A percentile compares a stretch with the other conserved stretches of the same genome.
Evolutionary conservation across 2,797 vertebrate genomes (phyloP).

Genomic region (Pelodytes ibericus): DNA sequence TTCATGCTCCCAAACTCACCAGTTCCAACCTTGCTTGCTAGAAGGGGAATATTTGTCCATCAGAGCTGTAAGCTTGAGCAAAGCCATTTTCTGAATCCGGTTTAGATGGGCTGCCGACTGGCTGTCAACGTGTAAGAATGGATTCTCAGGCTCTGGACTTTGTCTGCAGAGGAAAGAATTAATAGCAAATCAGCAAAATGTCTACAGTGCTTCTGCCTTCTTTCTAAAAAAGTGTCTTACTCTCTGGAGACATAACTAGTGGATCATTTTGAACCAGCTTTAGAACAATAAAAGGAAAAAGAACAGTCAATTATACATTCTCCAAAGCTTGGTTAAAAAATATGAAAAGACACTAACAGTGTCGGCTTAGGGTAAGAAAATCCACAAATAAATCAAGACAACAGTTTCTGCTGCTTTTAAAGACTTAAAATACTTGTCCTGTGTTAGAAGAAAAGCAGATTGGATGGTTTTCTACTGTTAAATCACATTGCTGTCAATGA

Average conservation of each 20-base stretch:
- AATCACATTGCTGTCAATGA: neutral
- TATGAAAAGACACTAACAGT: conserved; percentile 66
- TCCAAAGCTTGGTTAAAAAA: neutral
- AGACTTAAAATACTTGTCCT: conserved; percentile 27
- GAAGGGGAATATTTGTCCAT: conserved; percentile 87
- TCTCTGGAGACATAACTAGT: neutral
- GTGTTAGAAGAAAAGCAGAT: neutral
- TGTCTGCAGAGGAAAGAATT: conserved; percentile 59
- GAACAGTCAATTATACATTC: neutral
- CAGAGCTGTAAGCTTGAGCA: conserved; percentile 82
- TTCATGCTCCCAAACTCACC: conserved; percentile 71
- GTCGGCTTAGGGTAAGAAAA: neutral
- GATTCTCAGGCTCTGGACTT: conserved; percentile 59
- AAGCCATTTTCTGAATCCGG: conserved; percentile 78
- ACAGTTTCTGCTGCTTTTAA: conserved; percentile 61
- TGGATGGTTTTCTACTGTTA: neutral
- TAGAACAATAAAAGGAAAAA: neutral
- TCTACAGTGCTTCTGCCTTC: neutral
- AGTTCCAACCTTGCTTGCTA: conserved; percentile 89
- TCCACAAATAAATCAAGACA: neutral
- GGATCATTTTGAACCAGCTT: neutral
- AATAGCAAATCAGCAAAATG: neutral
- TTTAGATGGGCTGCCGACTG: conserved; percentile 76
- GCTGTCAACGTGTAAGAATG: conserved; percentile 64
- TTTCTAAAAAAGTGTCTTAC: neutral